These are phyloP conservation scores for Ellobius talpinus DNA, from an alignment of 2,113 vertebrate genomes.

Conservation along the genomic window DNA sequence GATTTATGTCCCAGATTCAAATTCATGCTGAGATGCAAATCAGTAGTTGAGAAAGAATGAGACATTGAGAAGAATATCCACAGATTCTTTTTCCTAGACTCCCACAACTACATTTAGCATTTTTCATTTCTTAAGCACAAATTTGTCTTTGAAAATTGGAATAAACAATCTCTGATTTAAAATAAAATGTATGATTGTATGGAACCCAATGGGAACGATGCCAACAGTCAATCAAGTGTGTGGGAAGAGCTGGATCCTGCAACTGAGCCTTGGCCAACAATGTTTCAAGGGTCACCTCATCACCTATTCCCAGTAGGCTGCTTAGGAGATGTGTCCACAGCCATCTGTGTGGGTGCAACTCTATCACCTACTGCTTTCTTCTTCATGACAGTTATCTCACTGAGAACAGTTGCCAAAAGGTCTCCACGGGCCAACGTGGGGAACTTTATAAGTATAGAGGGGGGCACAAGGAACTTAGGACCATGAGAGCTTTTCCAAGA, in stretches of 20 bases:
- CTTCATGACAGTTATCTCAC: neutral
- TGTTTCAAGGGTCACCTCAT: neutral
- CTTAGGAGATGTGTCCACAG: neutral
- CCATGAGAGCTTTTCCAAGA: neutral
- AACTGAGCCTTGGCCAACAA: neutral
- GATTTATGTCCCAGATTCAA: conserved; percentile 7
- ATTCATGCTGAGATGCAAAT: neutral
- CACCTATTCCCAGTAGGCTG: neutral
- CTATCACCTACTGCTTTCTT: neutral
- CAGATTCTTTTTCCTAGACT: neutral
- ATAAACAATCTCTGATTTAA: neutral
- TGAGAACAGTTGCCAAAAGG: neutral
- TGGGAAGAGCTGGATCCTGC: neutral
- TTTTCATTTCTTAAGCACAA: neutral
- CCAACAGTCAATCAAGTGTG: conserved; percentile 18
- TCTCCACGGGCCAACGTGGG: too few relatives aligned
- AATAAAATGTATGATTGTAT: neutral
- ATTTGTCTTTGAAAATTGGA: conserved; percentile 39
- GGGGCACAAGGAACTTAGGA: accelerated
- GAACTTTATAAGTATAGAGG: neutral
- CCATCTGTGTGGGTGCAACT: neutral
- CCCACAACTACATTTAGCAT: neutral
- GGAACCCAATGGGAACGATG: neutral
- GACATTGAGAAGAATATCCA: neutral
- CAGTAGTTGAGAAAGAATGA: conserved; percentile 12